Conservation (phyloP, 2,888 invertebrate genomes). For the Drosophila formosana region DNA sequence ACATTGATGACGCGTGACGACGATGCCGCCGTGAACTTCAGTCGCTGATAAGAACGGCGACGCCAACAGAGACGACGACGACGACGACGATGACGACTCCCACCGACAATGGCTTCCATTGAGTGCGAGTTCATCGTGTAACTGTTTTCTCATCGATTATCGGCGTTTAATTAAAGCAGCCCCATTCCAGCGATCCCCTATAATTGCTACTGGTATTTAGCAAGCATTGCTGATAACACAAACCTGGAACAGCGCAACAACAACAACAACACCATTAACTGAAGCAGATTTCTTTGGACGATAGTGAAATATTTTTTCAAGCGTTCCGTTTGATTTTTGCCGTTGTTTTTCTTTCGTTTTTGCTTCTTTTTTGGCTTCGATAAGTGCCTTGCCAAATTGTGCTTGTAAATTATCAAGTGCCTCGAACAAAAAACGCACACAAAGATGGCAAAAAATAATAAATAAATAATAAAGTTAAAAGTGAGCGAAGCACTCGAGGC, state of each 20-base stretch:
- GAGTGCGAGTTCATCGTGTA: slow-evolving; percentile 68
- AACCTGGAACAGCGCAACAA: slow-evolving; percentile 12
- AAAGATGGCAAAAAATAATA: slow-evolving; percentile 15
- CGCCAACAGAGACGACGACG: slow-evolving; percentile 23
- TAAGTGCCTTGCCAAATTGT: slow-evolving; percentile 69
- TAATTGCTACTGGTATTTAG: slow-evolving; percentile 79
- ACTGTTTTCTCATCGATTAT: slow-evolving; percentile 74
- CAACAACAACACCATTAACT: slow-evolving; percentile 34
- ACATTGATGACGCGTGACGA: slow-evolving; percentile 52
- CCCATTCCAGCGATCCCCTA: slow-evolving; percentile 28
- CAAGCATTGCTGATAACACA: slow-evolving; percentile 67
- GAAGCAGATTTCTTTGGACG: slow-evolving; percentile 70
- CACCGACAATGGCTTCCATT: slow-evolving; percentile 6
- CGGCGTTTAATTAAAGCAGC: slow-evolving; percentile 72
- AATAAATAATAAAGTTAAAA: slow-evolving; percentile 29
- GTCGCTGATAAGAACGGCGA: slow-evolving; percentile 23
- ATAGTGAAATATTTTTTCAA: slow-evolving; percentile 60
- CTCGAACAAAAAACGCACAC: slow-evolving; percentile 32
- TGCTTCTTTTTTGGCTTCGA: slow-evolving; percentile 37
- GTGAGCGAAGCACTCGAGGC: slow-evolving; percentile 35
- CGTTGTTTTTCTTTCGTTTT: slow-evolving; percentile 47
- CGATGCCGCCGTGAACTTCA: slow-evolving; percentile 27
- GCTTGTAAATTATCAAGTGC: slow-evolving; percentile 70
- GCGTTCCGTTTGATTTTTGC: slow-evolving; percentile 66
- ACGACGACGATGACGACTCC: not conserved